Evolutionary conservation across 2,113 vertebrate genomes (phyloP).

Genomic region (Ursus arctos): DNA sequence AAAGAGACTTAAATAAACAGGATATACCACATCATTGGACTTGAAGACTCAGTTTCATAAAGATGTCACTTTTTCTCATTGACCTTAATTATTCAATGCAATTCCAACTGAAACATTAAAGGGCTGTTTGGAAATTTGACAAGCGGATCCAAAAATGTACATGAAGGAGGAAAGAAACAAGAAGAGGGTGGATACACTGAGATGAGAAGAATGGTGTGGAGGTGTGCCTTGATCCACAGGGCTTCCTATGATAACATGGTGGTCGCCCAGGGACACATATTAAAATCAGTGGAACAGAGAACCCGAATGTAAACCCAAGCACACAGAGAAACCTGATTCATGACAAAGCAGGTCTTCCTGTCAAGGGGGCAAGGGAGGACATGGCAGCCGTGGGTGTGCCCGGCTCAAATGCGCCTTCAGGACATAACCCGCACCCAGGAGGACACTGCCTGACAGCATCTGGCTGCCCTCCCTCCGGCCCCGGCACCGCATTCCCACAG

Average conservation of each 20-base stretch:
- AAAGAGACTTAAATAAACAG: background rate
- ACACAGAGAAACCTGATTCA: background rate
- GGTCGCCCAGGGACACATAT: background rate
- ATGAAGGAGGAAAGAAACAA: background rate
- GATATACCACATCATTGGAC: background rate
- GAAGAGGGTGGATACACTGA: background rate
- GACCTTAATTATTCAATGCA: background rate
- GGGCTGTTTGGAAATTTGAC: background rate
- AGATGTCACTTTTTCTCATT: background rate
- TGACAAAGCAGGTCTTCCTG: background rate
- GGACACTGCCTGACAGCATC: background rate
- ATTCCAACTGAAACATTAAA: background rate
- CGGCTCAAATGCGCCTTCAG: background rate
- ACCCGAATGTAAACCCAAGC: background rate
- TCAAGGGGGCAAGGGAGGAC: background rate
- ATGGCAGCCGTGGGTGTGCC: background rate
- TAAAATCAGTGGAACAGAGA: background rate
- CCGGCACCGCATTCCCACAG: background rate
- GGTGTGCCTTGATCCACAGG: background rate
- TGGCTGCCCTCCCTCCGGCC: no score
- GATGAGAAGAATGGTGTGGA: background rate
- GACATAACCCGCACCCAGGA: background rate
- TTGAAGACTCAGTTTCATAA: background rate
- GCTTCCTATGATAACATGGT: no score
- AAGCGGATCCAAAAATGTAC: background rate